Evolutionary conservation across 1,140 invertebrate species (phyloP), one percentile per base, ranked within the genome.

Genomic region (Phocides pigmalion): DNA sequence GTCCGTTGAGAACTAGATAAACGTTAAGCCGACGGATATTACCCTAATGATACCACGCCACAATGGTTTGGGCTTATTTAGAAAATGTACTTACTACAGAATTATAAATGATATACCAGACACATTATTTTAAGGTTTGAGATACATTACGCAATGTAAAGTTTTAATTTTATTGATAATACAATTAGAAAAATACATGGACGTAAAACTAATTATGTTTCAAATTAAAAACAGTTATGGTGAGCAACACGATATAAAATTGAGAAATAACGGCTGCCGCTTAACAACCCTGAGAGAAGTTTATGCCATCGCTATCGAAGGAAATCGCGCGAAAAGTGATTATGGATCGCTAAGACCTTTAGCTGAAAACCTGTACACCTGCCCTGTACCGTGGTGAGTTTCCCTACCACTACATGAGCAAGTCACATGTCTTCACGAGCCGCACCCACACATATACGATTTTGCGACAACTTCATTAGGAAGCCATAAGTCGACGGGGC

Each of bases 271-370:
- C 50, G 14, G 6, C 4, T 9, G 25, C 22, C 17, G n/a, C 19
- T 11, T 51, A 53, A 0, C 68, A 72, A 12, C 66, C 70, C 72
- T 75, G 62, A 44, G 22, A 46, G 39, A 71, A 72, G 65, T 84
- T 83, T 77, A 82, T 73, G 72, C 70, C 74, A 76, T 74, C 73
- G 73, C 75, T 81, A 76, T 82, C 68, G 76, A 74, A 84, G 75
- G 80, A 85, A 89, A 86, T 88, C 79, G 74, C 64, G 77, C 68
- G 84, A 79, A 82, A 82, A 86, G 75, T 86, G 76, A 88, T 87
- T 88, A 90, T 84, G 76, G 83, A 87, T 85, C 76, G 77, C 74
- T 78, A 82, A 85, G 79, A 82, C 76, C 76, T 81, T 75, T 68
- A 79, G 76, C 78, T 79, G 72, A 81, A 82, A 87, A 76, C 62